phyloP scores from a whole-genome alignment of 2,888 invertebrate genomes.

The Lucinisca nassula region DNA sequence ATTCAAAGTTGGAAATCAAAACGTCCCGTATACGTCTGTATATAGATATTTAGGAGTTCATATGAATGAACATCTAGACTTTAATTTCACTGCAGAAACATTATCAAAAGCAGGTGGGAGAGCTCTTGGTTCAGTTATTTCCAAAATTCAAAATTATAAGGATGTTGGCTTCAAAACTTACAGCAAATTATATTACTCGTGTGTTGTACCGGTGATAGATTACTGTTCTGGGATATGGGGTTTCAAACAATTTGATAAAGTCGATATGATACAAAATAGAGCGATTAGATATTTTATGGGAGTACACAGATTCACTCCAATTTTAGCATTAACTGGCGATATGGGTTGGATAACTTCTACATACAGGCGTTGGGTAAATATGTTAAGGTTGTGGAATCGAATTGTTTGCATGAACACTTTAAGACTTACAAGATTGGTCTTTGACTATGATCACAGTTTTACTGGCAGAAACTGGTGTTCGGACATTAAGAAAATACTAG shows the following conservation, averaged over 20 bases:
- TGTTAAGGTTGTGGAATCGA: background rate
- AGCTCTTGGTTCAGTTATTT: no score
- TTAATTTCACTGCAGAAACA: no score
- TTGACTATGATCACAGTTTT: conserved; percentile 10
- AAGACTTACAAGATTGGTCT: conserved; percentile 13
- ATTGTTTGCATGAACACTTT: background rate
- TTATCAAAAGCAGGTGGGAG: no score
- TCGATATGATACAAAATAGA: conserved; percentile 44
- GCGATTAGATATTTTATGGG: conserved; percentile 52
- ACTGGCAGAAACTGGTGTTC: conserved; percentile 22
- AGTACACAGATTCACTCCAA: conserved; percentile 38
- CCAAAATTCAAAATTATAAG: no score
- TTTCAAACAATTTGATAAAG: background rate
- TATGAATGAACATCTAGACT: no score
- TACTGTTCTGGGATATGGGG: no score
- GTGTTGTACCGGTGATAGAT: no score
- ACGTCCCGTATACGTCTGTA: no score
- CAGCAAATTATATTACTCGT: no score
- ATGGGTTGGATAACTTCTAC: conserved; percentile 7
- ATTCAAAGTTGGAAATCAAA: no score
- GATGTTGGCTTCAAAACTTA: no score
- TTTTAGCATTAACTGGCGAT: conserved; percentile 33
- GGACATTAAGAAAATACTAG: background rate
- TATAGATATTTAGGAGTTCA: no score
- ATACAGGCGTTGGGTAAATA: background rate